Evolutionary conservation across 2,113 vertebrate species (phyloP), one percentile per base, ranked within the genome.

Genomic region (Nothoprocta perdicaria): DNA sequence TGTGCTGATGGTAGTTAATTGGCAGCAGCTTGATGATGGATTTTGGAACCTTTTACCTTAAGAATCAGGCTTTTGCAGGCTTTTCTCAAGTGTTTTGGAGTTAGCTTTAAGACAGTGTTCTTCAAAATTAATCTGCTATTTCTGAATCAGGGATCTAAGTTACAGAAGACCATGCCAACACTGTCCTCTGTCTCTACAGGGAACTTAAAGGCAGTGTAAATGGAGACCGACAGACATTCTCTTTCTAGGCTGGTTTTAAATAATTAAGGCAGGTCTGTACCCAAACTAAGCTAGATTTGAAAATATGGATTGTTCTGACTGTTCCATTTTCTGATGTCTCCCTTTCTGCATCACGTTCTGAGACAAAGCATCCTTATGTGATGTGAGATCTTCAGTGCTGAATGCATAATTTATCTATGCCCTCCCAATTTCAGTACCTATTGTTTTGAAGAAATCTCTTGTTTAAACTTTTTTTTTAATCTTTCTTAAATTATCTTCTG

Each of bases 361-460:
- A 87, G 41, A 92, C 72, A 80, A 92, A 93, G 83, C 46, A 63
- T 61, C 85, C 68, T 52, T 80, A 87, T 91, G 89, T 83, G 60
- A 93, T 95, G 67, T 72, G 90, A 93, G 61, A 93, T 83, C 46
- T 92, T 91, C 72, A 0, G 0, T 55, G 72, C 67, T 78, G 91
- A 96, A 93, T 96, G 89, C 87, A 95, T 94, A 94, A 93, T 93
- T 96, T 94, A 96, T 96, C 87, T 80, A 88, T 10, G 7, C n/a
- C 63, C 57, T 93, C 84, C 60, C 46, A 71, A 90, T 84, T 89
- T 93, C 68, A 80, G 68, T 74, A 83, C 67, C 87, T 90, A 82
- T 88, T 95, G 79, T 93, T 90, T 80, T 74, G 79, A 95, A 91
- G 73, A 91, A 87, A 33, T 61, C n/a, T 61, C 38, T 67, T 53